Conservation (phyloP, 2,113 vertebrate species). For the Paramisgurnus dabryanus region DNA sequence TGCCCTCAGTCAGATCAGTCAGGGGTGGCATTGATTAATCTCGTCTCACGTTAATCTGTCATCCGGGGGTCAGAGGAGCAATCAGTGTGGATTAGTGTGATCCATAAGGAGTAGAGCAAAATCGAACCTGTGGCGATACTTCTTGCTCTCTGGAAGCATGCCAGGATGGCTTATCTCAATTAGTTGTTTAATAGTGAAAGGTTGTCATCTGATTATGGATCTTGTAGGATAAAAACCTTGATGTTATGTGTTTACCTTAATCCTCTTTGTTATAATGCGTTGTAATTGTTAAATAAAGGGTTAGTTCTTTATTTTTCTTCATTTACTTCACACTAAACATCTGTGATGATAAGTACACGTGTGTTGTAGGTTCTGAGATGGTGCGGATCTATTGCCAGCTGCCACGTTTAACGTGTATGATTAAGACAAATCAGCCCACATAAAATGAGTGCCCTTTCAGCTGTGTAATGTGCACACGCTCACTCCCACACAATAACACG, state of each 20-base stretch:
- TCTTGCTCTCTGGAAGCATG: neutral
- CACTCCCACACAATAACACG: slow-evolving; percentile 12
- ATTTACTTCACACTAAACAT: neutral
- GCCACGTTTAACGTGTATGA: slow-evolving; percentile 23
- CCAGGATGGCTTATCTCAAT: neutral
- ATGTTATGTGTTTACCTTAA: too few relatives aligned
- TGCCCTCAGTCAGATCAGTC: neutral
- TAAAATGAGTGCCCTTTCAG: slow-evolving; percentile 17
- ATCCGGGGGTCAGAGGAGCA: neutral
- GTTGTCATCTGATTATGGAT: neutral
- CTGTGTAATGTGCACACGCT: neutral
- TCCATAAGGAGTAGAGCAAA: neutral
- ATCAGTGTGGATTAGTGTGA: slow-evolving; percentile 30
- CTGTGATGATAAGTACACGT: neutral
- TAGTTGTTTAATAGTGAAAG: neutral
- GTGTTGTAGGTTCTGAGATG: slow-evolving; percentile 16
- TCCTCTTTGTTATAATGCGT: neutral
- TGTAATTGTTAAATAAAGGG: neutral
- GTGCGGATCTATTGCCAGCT: neutral
- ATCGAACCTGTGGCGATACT: slow-evolving; percentile 12
- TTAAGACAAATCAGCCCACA: slow-evolving; percentile 41
- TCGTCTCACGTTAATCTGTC: neutral
- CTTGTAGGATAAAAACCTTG: neutral
- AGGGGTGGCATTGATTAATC: slow-evolving; percentile 27
- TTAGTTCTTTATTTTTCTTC: neutral